Evolutionary conservation across 2,797 vertebrate genomes (phyloP), one percentile per base, ranked within the genome.

Genomic region (Sorex maritimensis): DNA sequence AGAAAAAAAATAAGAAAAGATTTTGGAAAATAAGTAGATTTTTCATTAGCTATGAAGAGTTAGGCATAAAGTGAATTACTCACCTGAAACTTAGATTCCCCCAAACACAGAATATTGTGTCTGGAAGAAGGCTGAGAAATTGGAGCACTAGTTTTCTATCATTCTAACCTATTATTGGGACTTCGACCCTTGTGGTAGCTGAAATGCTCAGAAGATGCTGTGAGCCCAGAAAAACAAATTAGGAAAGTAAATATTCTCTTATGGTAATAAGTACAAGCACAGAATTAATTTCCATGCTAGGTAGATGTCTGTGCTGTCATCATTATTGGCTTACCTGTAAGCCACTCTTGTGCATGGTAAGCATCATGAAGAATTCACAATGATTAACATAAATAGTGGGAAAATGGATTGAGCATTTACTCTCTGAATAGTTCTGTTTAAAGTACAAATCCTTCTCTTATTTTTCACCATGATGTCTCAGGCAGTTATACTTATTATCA

Each of bases 151-250:
- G 30, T 21, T 44, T 11, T 15, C 23, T 74, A 69, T 49, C 19
- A 58, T 5, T 17, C 2, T 11, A 14, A 6, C 5, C 24, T 11
- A 26, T 4, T 9, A 0, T 6, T 24, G 34, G 46, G 28, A 4
- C 58, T 61, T 49, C 5, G 44, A 15, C 11, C 44, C 21, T 90
- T 38, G 5, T 4, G 28, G 21, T 0, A 5, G 5, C 26, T 10
- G n/a, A 17, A 38, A 17, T 9, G 8, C 38, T 30, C 34, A 21
- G 41, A 77, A 44, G 34, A 3, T 17, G 14, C 38, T 4, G 61
- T 55, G 58, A 28, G 13, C 9, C 4, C 28, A 44, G 15, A 41
- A 23, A n/a, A 30, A 26, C 41, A 15, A 3, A 12, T 49, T 9
- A 46, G 55, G 80, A 46, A 38, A 92, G 3, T 13, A 65, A 23